Base-by-base conservation (phyloP, 1,140 invertebrate species). In the Asbolus verrucosus region DNA sequence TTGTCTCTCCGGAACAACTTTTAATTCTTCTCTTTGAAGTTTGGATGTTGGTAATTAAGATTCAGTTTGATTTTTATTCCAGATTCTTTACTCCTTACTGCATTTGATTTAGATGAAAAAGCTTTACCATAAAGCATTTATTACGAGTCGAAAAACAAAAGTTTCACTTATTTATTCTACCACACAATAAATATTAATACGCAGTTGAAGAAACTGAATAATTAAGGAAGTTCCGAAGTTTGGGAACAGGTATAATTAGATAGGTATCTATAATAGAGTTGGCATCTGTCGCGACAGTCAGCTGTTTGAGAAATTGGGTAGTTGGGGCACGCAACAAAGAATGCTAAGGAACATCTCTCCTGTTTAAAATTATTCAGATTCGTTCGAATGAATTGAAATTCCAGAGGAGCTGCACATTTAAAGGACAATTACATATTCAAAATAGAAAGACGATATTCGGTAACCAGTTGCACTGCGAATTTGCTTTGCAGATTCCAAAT, bases 241-340 rank as follows among this genome's bases (percentile, higher is more conserved):
- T 36, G 2, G 6, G 33, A 36, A n/a, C 33, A 36, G 33, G 33
- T 36, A 36, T n/a, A 36, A 36, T 36, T 36, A 36, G 33, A 36
- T 11, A 11, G 33, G 33, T 36, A 36, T 36, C 33, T 36, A 36
- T 36, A n/a, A n/a, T n/a, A 36, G 33, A 36, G 11, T 36, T 36
- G 33, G 33, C 33, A 36, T 36, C 33, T 36, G 33, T 36, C 33
- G 33, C 33, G 33, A 4, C 33, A 36, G 24, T 36, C 33, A 36
- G 33, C 33, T 36, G 33, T 36, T 36, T 6, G 11, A 36, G 33
- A 36, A 36, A 36, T n/a, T n/a, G n/a, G n/a, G 11, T 11, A 36
- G n/a, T 11, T 3, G 5, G 2, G 11, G 5, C 33, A 11, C 33
- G 33, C 33, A 36, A 6, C 33, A 2, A 36, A 36, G 11, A 36